phyloP scores from a whole-genome alignment of 2,113 vertebrate species.

The Eptesicus fuscus region DNA sequence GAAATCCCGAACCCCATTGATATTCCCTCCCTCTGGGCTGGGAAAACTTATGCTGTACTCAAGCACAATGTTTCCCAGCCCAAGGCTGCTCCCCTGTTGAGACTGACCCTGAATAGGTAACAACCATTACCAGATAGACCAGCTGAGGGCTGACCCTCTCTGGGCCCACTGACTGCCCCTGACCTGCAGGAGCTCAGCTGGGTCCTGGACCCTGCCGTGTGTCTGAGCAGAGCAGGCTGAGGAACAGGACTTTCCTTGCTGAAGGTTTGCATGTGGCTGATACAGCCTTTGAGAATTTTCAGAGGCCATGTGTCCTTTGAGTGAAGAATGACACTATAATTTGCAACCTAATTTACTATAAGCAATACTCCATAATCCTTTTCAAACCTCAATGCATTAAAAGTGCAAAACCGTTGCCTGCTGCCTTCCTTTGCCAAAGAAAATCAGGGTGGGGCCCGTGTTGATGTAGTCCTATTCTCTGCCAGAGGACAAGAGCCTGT shows the following conservation, averaged over 20 bases:
- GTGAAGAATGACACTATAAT: not conserved
- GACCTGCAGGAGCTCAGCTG: fast-evolving
- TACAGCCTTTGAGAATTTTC: not conserved
- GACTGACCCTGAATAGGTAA: not conserved
- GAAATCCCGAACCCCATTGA: not conserved
- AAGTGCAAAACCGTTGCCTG: not conserved
- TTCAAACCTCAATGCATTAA: not conserved
- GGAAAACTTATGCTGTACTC: not conserved
- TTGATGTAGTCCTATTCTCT: not conserved
- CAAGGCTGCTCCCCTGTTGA: not conserved
- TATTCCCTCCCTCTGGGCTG: not conserved
- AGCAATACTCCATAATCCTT: not conserved
- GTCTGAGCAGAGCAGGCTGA: not conserved
- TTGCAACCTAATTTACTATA: conserved; percentile 2
- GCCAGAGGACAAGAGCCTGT: not conserved
- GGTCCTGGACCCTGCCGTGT: not conserved
- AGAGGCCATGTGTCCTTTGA: not conserved
- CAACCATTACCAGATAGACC: fast-evolving
- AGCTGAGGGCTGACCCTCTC: not conserved
- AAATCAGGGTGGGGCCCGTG: not conserved
- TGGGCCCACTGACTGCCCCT: not conserved
- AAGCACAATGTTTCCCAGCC: not conserved
- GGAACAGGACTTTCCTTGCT: not conserved
- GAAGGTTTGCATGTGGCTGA: not conserved
- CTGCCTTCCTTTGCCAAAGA: conserved; percentile 27